Percentiles rank a stretch among this genome's conserved stretches.
phyloP scores from a whole-genome alignment of 2,888 invertebrate species.

The Artemia sp. region DNA sequence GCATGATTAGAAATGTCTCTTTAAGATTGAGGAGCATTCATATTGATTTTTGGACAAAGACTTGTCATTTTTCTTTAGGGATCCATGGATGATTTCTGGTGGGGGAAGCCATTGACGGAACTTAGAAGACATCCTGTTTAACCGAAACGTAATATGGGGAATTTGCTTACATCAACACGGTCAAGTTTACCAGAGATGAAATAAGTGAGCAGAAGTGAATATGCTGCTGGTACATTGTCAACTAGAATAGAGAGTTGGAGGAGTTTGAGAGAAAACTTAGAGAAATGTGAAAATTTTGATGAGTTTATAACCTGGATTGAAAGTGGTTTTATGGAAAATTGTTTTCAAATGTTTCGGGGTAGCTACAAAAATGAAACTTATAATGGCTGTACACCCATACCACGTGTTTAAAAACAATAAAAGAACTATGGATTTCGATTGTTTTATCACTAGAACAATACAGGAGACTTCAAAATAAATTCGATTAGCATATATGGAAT shows the following conservation, averaged over 20 bases:
- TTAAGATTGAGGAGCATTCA: no score
- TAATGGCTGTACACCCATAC: background rate
- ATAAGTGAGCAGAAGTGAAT: no score
- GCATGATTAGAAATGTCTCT: no score
- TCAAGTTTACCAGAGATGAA: no score
- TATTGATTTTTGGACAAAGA: no score
- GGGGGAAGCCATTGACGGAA: no score
- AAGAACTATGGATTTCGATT: background rate
- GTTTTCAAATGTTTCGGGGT: background rate
- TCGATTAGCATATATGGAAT: background rate
- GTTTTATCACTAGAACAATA: background rate
- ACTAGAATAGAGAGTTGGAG: slow-evolving; percentile 7
- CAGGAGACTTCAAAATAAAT: background rate
- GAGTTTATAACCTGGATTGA: background rate
- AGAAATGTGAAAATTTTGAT: no score
- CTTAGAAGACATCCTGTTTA: no score
- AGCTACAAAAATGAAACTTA: background rate
- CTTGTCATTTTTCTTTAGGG: no score
- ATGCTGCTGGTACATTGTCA: background rate
- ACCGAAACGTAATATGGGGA: no score
- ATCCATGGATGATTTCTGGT: no score
- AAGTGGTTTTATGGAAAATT: background rate
- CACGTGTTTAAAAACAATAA: background rate
- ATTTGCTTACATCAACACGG: no score
- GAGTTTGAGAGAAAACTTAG: background rate